Conservation (phyloP, 2,797 vertebrate species). For the Lithobates sylvaticus region DNA sequence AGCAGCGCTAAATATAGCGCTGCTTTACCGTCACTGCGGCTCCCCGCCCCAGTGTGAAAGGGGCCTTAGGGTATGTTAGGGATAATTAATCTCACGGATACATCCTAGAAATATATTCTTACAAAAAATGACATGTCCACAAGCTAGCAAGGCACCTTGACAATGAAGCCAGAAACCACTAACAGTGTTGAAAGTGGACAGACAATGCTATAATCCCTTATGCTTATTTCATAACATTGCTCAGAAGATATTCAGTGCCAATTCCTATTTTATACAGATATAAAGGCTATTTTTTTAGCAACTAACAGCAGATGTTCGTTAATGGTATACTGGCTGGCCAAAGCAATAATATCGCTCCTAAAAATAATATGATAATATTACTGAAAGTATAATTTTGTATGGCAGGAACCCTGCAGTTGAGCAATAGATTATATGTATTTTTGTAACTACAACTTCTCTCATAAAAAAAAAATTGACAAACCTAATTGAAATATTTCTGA, state of each 20-base stretch:
- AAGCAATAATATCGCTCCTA: neutral
- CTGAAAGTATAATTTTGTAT: neutral
- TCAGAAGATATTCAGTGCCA: neutral
- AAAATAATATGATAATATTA: neutral
- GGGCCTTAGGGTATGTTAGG: no score
- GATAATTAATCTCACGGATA: neutral
- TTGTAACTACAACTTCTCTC: neutral
- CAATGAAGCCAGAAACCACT: neutral
- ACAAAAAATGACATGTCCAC: neutral
- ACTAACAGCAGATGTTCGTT: neutral
- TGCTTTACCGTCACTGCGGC: no score
- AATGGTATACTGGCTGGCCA: neutral
- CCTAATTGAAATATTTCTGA: neutral
- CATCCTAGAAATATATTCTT: neutral
- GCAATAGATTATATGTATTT: neutral
- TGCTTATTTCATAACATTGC: neutral
- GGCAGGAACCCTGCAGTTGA: neutral
- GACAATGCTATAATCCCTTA: neutral
- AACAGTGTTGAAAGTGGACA: neutral
- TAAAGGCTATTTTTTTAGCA: neutral
- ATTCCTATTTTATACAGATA: neutral
- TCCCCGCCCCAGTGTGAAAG: no score
- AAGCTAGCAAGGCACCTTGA: neutral
- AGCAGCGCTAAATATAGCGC: no score
- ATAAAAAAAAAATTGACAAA: neutral